These are phyloP conservation scores for Microtus agrestis DNA, from an alignment of 2,797 vertebrate genomes.

Conservation along the genomic window DNA sequence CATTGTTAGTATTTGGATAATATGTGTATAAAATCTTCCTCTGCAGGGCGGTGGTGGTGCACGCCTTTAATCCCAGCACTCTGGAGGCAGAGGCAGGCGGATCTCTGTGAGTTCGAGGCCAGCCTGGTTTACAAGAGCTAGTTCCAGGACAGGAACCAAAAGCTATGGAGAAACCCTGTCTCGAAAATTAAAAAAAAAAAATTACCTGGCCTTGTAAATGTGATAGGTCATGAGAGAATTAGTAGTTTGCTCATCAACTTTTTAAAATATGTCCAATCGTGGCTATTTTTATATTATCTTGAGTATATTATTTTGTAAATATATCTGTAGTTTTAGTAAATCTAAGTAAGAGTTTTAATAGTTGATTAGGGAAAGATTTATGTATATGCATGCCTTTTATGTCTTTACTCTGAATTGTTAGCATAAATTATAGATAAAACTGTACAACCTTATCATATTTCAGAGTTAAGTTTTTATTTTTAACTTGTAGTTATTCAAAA, in stretches of 20 bases:
- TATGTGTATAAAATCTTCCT: background rate
- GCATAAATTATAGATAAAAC: background rate
- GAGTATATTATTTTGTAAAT: background rate
- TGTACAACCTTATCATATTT: background rate
- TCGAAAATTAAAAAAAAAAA: background rate
- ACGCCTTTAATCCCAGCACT: too few species aligned
- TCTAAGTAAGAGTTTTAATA: background rate
- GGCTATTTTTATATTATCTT: background rate
- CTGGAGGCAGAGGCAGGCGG: too few species aligned
- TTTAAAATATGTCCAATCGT: background rate
- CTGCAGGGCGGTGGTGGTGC: too few species aligned
- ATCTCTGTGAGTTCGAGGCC: too few species aligned
- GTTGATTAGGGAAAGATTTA: background rate
- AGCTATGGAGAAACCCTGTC: too few species aligned
- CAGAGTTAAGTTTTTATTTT: background rate
- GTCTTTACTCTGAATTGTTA: background rate
- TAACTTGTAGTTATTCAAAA: background rate
- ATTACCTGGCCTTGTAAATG: background rate
- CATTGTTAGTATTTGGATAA: background rate
- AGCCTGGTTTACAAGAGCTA: too few species aligned
- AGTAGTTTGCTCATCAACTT: background rate
- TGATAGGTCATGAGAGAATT: background rate
- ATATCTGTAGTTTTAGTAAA: too few species aligned
- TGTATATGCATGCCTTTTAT: background rate
- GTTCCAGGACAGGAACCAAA: too few species aligned